These are phyloP conservation scores for Ondatra zibethicus DNA, from an alignment of 2,113 vertebrate species.

Conservation along the genomic window DNA sequence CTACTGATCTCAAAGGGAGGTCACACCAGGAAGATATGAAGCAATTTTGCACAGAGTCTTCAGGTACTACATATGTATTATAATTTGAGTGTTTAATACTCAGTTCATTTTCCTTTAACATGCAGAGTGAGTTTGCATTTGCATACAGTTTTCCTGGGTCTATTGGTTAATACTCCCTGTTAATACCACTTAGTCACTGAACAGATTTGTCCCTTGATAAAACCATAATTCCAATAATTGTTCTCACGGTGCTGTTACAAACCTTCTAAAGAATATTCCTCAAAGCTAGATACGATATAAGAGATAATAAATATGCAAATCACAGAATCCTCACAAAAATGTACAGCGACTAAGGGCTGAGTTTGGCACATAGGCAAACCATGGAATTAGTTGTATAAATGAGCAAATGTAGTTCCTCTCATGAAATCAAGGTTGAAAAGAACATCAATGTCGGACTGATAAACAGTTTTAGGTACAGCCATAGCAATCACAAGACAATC, in stretches of 20 bases:
- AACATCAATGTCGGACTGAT: neutral
- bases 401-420: neutral
- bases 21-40: neutral
- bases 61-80: neutral
- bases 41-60: neutral
- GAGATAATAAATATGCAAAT: neutral
- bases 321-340: conserved; percentile 49
- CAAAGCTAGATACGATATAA: conserved; percentile 54
- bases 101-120: conserved; percentile 59
- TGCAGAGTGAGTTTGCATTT: conserved; percentile 42
- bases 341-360: conserved; percentile 44
- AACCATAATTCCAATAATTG: conserved; percentile 38
- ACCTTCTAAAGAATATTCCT: conserved; percentile 3
- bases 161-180: conserved; percentile 60
- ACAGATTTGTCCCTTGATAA: conserved; percentile 63
- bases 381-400: conserved; percentile 12
- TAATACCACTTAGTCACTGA: conserved; percentile 79
- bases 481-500: neutral
- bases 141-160: neutral
- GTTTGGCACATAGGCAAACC: neutral
- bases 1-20: neutral
- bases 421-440: neutral
- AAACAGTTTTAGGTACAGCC: neutral
- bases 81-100: conserved; percentile 58
- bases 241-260: conserved; percentile 66